Evolutionary conservation across 2,888 invertebrate genomes (phyloP).

Genomic region (Ethmia dodecea): DNA sequence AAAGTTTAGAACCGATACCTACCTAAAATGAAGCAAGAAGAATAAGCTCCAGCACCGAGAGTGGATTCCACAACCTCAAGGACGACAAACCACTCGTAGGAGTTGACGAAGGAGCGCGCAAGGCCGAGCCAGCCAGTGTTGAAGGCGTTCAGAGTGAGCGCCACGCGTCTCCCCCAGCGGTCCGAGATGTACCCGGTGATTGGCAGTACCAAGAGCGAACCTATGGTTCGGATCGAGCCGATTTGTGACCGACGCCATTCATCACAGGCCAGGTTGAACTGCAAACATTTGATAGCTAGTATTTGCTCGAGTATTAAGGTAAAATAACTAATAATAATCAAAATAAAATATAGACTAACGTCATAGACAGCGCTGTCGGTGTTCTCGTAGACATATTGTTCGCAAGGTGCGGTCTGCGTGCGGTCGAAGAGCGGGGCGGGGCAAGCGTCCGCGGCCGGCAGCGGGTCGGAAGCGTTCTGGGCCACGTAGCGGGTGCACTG

Average conservation of each 20-base stretch:
- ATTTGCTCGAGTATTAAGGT: background rate
- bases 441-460: constrained; percentile 30
- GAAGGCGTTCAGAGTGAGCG: constrained; percentile 79
- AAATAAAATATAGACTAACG: constrained; percentile 37
- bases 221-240: constrained; percentile 85
- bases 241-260: constrained; percentile 85
- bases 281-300: constrained; percentile 8
- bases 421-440: constrained; percentile 47
- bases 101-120: constrained; percentile 81
- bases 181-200: constrained; percentile 85
- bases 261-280: constrained; percentile 82
- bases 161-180: constrained; percentile 82
- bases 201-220: constrained; percentile 83
- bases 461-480: constrained; percentile 29
- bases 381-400: constrained; percentile 51
- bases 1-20: constrained; percentile 23
- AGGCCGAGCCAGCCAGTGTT: constrained; percentile 82
- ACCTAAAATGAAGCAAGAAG: constrained; percentile 86
- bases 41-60: constrained; percentile 83
- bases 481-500: constrained; percentile 43
- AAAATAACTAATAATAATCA: background rate
- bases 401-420: constrained; percentile 32
- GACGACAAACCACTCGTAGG: constrained; percentile 82
- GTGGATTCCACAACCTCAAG: constrained; percentile 85
- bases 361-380: constrained; percentile 58